Conservation (phyloP, 2,113 vertebrate species). For the Alligator mississippiensis region DNA sequence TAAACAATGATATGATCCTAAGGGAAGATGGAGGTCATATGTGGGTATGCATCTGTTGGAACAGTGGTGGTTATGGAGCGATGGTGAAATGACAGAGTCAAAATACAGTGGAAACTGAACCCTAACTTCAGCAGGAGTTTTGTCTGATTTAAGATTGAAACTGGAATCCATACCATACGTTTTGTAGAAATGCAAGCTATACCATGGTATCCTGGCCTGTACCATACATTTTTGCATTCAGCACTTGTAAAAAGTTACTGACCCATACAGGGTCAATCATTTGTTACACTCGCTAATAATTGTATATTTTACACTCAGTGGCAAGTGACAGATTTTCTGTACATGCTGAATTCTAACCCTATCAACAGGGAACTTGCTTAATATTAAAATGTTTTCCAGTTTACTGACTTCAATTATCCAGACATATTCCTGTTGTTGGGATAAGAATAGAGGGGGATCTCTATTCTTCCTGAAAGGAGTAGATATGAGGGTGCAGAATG, state of each 20-base stretch:
- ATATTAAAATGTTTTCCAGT: not conserved
- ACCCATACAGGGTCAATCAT: not conserved
- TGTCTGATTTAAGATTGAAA: not conserved
- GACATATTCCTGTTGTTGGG: rapidly evolving
- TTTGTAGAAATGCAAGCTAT: too few relatives aligned
- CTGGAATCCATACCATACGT: not conserved
- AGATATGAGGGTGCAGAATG: not conserved
- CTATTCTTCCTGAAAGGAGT: not conserved
- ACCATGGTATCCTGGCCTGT: not conserved
- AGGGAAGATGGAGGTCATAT: not conserved
- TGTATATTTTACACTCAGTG: not conserved
- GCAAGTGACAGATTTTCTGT: not conserved
- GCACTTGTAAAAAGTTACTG: not conserved
- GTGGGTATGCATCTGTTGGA: not conserved
- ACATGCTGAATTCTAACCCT: not conserved
- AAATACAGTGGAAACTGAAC: not conserved
- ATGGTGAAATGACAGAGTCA: not conserved
- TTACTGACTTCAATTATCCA: not conserved
- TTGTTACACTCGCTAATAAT: not conserved
- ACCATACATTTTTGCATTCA: not conserved
- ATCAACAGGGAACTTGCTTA: not conserved
- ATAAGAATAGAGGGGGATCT: not conserved
- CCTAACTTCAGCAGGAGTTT: not conserved
- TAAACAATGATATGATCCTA: not conserved
- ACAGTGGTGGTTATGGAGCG: not conserved